Evolutionary conservation across 2,797 vertebrate genomes (phyloP).

Genomic region (Xiphorhynchus erythropygius): DNA sequence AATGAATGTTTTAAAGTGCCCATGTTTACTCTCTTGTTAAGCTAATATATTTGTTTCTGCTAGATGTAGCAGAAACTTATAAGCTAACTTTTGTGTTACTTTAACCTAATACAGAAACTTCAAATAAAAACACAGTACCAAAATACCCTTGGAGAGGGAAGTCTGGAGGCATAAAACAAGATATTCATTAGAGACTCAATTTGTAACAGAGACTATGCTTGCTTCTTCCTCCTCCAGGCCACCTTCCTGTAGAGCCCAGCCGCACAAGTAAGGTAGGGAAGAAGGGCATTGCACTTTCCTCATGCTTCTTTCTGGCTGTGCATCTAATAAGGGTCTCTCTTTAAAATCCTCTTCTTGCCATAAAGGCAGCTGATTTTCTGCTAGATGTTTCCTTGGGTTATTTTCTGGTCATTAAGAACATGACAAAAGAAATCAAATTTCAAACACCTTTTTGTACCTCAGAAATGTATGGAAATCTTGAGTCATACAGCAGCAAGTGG

Average conservation of each 20-base stretch:
- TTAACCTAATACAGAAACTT: background rate
- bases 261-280: background rate
- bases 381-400: background rate
- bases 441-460: background rate
- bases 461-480: background rate
- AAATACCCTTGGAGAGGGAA: background rate
- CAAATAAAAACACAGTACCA: rapidly evolving
- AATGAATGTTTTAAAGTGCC: background rate
- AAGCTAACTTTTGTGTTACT: slow-evolving; percentile 19
- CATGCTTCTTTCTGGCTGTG: background rate
- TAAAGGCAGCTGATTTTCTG: background rate
- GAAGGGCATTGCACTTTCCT: background rate
- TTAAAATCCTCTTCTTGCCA: background rate
- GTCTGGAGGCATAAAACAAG: background rate
- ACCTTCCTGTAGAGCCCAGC: background rate
- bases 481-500: background rate
- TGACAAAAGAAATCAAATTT: background rate
- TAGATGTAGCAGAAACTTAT: slow-evolving; percentile 35
- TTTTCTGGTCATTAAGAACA: background rate
- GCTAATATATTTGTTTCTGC: slow-evolving; percentile 47
- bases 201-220: background rate
- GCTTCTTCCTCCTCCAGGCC: background rate
- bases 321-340: background rate
- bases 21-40: slow-evolving; percentile 48
- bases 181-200: background rate